Percentiles rank a stretch among this genome's conserved stretches.
phyloP scores from a whole-genome alignment of 2,113 vertebrate genomes.

The Connochaetes taurinus region DNA sequence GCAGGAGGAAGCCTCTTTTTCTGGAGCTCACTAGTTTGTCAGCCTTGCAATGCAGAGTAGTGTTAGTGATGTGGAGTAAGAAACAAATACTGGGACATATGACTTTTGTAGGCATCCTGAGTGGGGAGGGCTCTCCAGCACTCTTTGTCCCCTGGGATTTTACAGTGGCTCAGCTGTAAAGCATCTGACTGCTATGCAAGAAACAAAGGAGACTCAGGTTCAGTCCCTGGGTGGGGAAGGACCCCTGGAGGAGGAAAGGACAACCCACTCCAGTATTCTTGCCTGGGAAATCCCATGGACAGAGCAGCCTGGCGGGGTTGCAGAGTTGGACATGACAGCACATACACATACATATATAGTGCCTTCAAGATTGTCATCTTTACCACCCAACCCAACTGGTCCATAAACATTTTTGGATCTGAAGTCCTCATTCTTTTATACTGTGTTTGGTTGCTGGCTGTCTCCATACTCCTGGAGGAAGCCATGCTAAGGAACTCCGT shows the following conservation, averaged over 20 bases:
- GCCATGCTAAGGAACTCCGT: not conserved
- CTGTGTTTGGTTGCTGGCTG: not conserved
- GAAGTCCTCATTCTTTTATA: not conserved
- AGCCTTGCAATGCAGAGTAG: not conserved
- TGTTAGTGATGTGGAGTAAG: not conserved
- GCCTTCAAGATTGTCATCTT: not conserved
- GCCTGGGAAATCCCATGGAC: not conserved
- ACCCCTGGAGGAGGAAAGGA: not conserved
- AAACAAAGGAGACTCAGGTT: not conserved
- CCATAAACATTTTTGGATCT: not conserved
- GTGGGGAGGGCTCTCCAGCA: accelerated
- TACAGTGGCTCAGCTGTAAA: not conserved
- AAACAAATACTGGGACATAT: not conserved
- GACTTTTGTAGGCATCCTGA: not conserved
- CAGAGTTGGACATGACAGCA: not conserved
- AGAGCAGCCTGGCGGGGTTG: not conserved
- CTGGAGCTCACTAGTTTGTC: not conserved
- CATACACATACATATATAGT: not conserved
- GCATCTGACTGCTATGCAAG: not conserved
- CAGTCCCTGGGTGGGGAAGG: not conserved
- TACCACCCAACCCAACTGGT: not conserved
- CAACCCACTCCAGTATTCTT: not conserved
- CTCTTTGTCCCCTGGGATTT: not conserved
- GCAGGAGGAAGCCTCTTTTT: not conserved
- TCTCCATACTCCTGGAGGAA: not conserved